Conservation (phyloP, 1,140 invertebrate genomes). For the Streblospio benedicti region DNA sequence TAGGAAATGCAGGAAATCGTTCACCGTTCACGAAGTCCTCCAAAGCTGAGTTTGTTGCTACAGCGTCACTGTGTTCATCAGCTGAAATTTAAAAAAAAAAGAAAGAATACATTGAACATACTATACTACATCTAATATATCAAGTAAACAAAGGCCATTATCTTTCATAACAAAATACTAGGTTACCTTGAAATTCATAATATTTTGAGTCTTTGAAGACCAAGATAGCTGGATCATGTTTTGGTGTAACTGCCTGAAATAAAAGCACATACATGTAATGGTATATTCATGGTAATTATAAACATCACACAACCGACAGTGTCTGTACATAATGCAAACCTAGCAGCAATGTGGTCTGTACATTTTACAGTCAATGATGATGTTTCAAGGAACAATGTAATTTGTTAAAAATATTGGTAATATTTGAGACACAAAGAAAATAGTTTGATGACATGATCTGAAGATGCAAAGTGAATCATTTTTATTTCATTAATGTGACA, state of each 20-base stretch:
- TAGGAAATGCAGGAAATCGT: slow-evolving; percentile 80
- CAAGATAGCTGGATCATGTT: slow-evolving; percentile 54
- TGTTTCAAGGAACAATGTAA: neutral
- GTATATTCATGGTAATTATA: too few relatives aligned
- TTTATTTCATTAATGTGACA: neutral
- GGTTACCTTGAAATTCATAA: slow-evolving; percentile 62
- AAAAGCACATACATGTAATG: slow-evolving; percentile 37
- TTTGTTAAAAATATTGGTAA: neutral
- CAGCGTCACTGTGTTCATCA: slow-evolving; percentile 41
- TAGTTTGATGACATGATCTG: neutral
- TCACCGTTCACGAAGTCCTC: slow-evolving; percentile 82
- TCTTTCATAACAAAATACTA: slow-evolving; percentile 1
- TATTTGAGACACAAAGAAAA: neutral
- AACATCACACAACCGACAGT: too few relatives aligned
- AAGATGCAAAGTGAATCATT: neutral
- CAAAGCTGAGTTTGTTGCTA: slow-evolving; percentile 42
- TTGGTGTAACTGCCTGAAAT: slow-evolving; percentile 38
- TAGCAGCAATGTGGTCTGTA: neutral
- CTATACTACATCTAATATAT: neutral
- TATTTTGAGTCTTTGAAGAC: slow-evolving; percentile 71
- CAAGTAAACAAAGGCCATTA: neutral
- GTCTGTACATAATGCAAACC: too few relatives aligned
- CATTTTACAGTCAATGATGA: neutral
- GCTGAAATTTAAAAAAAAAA: slow-evolving; percentile 11
- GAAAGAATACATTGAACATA: slow-evolving; percentile 10